Conservation (phyloP, 2,797 vertebrate species). For the Megaceryle alcyon region DNA sequence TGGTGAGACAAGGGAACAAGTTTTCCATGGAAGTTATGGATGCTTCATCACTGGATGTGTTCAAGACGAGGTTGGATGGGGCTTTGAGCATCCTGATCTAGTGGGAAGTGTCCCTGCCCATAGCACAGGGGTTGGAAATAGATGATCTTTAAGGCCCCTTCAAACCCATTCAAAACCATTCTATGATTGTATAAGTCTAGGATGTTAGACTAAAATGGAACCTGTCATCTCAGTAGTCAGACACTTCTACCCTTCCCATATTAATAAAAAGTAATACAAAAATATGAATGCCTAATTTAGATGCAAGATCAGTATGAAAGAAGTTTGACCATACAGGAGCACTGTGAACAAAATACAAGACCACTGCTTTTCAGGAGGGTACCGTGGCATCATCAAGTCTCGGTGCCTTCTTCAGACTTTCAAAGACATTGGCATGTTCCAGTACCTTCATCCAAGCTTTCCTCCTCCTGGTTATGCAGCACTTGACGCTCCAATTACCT, state of each 20-base stretch:
- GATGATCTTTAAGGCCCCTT: too few relatives aligned
- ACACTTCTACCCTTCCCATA: background rate
- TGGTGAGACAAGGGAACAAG: too few relatives aligned
- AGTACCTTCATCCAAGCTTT: background rate
- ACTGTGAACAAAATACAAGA: background rate
- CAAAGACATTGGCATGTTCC: rapidly evolving
- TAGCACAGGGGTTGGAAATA: too few relatives aligned
- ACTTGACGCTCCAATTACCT: background rate
- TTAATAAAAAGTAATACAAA: background rate
- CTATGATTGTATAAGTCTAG: too few relatives aligned
- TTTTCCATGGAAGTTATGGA: too few relatives aligned
- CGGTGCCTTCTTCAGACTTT: background rate
- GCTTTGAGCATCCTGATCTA: too few relatives aligned
- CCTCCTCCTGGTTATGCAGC: background rate
- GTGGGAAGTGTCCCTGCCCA: too few relatives aligned
- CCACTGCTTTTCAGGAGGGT: rapidly evolving
- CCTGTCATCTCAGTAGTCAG: background rate
- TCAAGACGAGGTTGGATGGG: too few relatives aligned
- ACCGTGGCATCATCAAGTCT: rapidly evolving
- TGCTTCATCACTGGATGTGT: too few relatives aligned
- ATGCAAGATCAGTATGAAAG: background rate
- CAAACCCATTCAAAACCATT: too few relatives aligned
- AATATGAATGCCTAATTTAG: rapidly evolving
- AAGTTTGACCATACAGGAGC: rapidly evolving
- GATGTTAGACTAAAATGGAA: background rate